Evolutionary conservation across 1,140 invertebrate species (phyloP), one percentile per base, ranked within the genome.

Genomic region (Daktulosphaira vitifoliae): DNA sequence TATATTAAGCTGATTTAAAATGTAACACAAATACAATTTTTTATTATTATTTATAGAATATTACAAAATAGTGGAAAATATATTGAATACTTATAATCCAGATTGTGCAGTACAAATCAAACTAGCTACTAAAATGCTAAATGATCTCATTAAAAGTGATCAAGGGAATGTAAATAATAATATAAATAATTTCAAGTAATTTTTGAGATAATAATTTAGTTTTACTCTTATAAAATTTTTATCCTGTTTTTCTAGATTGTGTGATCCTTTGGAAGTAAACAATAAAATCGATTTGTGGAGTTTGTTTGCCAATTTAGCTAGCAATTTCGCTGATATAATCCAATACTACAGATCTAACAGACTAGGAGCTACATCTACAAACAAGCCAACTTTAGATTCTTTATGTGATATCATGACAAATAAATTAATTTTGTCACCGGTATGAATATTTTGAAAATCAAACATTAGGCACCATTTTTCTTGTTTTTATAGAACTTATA

Each of bases 341-440:
- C 92, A 97, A 71, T 96, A 97, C 74, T 96, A 96, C 73, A 89
- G 91, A 74, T 92, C 96, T 71, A 95, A 96, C 15, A 39, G 37
- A 29, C 11, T 59, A 42, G n/a, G n/a, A 44, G 23, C 74, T 78
- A 90, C 42, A 54, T 49, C 78, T 72, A 80, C 77, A 33, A 80
- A 79, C 11, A 86, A 85, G 66, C 80, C 92, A 1, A 92, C 90
- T 1, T 87, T 96, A 38, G 85, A 92, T 71, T 81, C 78, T 18
- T 71, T 90, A 6, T 94, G 90, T 73, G 77, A 81, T 67, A 80
- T 92, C 51, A 84, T 96, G 80, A 79, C 79, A 0, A 80, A 88
- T 71, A 73, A 44, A 59, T 59, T 38, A 26, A 44, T 59, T 42
- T n/a, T n/a, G 25, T 23, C 38, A n/a, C 15, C 53, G 2, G 53